Evolutionary conservation across 1,140 invertebrate species (phyloP), one percentile per base, ranked within the genome.

Genomic region (Cherax destructor): DNA sequence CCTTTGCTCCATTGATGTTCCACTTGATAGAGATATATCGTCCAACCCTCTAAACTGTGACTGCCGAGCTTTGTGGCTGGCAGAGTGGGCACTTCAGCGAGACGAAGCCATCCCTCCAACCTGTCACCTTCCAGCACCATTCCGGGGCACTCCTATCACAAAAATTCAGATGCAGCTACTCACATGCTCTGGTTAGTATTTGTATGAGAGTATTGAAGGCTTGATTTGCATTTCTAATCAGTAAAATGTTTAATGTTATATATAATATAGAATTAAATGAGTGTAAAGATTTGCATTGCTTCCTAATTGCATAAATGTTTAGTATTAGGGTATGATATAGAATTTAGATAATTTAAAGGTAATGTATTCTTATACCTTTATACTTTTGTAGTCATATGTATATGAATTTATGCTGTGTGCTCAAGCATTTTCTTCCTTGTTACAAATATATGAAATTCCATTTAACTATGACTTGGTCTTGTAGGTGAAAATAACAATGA

Each of bases 1-100:
- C 10, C 72, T 18, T 91, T 6, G 13, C 61, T 65, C 16, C 56
- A 10, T 65, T 65, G 11, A 21, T 65, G 18, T 21, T 6, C 30
- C 56, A 49, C 16, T 86, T 92, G 94, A 92, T 95, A 99, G 98
- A 80, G 99, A 99, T 4, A 95, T 99, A 41, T 99, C 99, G 84
- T 97, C 97, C 21, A 99, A 99, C 95, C 98, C 98, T 3, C 95
- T 99, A 72, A 99, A 99, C 95, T 99, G 99, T 95, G 99, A 99
- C 95, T 99, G 99, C 95, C 96, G 96, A 78, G 95, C 99, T 89
- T 97, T 97, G 93, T 99, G 99, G 99, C 95, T 99, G 86, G 97
- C 98, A 6, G 98, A 99, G 94, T 99, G 98, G 98, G 98, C 99
- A 79, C 98, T 99, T 95, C 96, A 97, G 91, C 98, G 98, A 94